Base-by-base conservation (phyloP, 2,888 invertebrate genomes). In the Drosophila birchii region DNA sequence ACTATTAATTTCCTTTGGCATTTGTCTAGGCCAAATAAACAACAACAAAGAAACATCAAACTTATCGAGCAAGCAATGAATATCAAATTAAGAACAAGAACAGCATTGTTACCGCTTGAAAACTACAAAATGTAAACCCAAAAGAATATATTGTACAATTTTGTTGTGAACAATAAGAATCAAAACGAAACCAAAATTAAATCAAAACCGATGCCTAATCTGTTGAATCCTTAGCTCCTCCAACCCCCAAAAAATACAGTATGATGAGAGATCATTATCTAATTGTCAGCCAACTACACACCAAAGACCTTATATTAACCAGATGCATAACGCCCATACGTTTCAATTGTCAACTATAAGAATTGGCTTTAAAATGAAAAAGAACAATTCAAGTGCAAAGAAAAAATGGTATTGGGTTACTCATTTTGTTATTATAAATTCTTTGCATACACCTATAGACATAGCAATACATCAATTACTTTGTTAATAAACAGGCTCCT, bases 51-150 rank as follows among this genome's bases (percentile, higher is more conserved):
- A 7, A 69, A 55, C 61, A 51, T 62, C 29, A 67, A 56, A 73
- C 26, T 39, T 54, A 66, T 63, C 26, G 45, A 49, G 56, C 59
- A 70, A 81, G 67, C 64, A 76, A 62, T 78, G 62, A 72, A 79
- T 73, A 71, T 84, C 45, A 69, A 80, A 74, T 49, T 60, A 51
- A 18, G 49, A 71, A 56, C 60, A 80, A 82, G 53, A 83, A 55
- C 68, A 64, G 20, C 44, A 62, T 49, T 53, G 59, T 79, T 57
- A 39, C 51, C 5, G 66, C 72, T 54, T 36, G 44, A 70, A 45
- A 66, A 51, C 9, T 34, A 44, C 23, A 44, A 36, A 59, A 59
- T 26, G n/a, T 9, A 61, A 57, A 39, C 39, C 38, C 60, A 76
- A 66, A 72, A 69, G 56, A 53, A 49, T 70, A 63, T 36, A 67